phyloP scores from a whole-genome alignment of 2,797 vertebrate genomes.

The Acridotheres tristis region DNA sequence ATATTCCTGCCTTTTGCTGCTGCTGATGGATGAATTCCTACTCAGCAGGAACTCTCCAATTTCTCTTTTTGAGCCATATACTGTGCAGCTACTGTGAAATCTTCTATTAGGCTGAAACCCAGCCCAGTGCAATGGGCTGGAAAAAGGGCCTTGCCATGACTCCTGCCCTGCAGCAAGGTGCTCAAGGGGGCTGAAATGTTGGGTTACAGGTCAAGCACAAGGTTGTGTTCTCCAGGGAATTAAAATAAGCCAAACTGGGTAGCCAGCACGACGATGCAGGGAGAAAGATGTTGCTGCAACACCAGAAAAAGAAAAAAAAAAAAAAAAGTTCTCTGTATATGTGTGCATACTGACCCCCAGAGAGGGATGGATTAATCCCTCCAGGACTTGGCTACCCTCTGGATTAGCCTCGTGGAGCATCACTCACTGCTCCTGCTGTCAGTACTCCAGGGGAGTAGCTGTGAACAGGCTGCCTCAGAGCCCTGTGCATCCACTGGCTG shows the following conservation, averaged over 20 bases:
- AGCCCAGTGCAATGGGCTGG: background rate
- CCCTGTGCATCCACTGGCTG: background rate
- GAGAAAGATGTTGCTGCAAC: background rate
- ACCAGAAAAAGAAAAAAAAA: background rate
- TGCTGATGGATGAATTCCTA: conserved; percentile 47
- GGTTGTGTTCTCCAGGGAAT: background rate
- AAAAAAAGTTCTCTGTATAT: background rate
- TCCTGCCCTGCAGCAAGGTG: background rate
- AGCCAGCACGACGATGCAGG: fast-evolving
- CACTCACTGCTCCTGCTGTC: background rate
- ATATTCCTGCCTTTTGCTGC: conserved; percentile 54
- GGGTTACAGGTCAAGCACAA: conserved; percentile 1
- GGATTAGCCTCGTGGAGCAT: conserved; percentile 5
- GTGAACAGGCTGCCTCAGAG: background rate
- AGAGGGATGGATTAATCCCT: conserved; percentile 28
- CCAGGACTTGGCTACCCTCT: background rate
- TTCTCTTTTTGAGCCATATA: conserved; percentile 51
- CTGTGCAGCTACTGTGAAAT: conserved; percentile 22
- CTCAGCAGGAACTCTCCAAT: conserved; percentile 42
- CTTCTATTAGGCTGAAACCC: conserved; percentile 16
- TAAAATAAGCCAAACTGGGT: background rate
- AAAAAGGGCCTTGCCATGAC: background rate
- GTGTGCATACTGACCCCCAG: background rate
- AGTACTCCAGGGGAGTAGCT: background rate
- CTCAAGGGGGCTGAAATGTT: background rate